Evolutionary conservation across 2,113 vertebrate genomes (phyloP).

Genomic region (Neodontobutis hainanensis): DNA sequence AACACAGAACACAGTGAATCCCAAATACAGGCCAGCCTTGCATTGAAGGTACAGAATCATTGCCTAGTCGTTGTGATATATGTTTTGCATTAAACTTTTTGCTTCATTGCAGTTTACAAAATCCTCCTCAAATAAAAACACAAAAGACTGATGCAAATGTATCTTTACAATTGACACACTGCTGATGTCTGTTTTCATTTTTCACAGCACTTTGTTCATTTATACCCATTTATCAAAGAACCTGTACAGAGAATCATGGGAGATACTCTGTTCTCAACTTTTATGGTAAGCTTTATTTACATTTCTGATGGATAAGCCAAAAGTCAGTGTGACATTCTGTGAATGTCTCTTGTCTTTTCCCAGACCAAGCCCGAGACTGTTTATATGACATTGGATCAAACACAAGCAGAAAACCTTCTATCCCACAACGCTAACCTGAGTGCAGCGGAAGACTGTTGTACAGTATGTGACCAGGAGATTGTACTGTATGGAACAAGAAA

Average conservation of each 20-base stretch:
- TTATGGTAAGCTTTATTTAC: slow-evolving; percentile 75
- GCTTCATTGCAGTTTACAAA: neutral
- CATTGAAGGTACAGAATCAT: slow-evolving; percentile 77
- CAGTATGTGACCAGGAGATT: neutral
- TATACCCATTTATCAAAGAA: slow-evolving; percentile 75
- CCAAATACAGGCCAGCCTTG: slow-evolving; percentile 84
- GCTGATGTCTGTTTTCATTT: neutral
- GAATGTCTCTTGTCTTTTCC: slow-evolving; percentile 8
- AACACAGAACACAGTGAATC: slow-evolving; percentile 82
- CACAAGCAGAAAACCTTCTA: slow-evolving; percentile 77
- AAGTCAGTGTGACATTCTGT: too few species aligned
- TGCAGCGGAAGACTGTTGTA: slow-evolving; percentile 46
- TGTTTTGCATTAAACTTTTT: too few species aligned
- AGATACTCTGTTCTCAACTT: slow-evolving; percentile 75
- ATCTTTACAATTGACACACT: neutral
- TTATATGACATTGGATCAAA: slow-evolving; percentile 77
- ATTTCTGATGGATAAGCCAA: neutral
- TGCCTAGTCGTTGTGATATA: neutral
- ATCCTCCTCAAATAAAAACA: too few species aligned
- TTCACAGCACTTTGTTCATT: slow-evolving; percentile 80
- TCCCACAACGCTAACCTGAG: slow-evolving; percentile 63
- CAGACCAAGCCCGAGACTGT: slow-evolving; percentile 76
- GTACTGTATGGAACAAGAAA: neutral
- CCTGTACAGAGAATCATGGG: slow-evolving; percentile 75
- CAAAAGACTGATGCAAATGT: too few species aligned